Percentiles rank a stretch among this genome's conserved stretches.
These are phyloP conservation scores for Cotesia typhae DNA, from an alignment of 1,140 invertebrate genomes.

Conservation along the genomic window DNA sequence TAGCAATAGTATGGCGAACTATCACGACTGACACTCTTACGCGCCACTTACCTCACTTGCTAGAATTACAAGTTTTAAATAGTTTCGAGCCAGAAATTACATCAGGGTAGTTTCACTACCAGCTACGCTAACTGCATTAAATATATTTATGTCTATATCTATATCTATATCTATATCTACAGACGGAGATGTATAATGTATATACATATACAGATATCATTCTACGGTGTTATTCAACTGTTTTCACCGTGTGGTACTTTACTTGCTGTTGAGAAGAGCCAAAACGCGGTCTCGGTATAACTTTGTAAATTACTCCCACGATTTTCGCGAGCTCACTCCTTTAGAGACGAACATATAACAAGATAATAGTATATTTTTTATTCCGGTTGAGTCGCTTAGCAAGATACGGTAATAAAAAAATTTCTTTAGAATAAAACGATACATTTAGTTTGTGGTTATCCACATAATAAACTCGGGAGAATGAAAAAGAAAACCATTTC, in stretches of 20 bases:
- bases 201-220: background rate
- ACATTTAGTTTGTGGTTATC: background rate
- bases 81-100: conserved; percentile 41
- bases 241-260: conserved; percentile 10
- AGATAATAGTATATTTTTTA: background rate
- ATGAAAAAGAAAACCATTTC: too few species aligned
- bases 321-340: background rate
- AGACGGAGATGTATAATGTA: background rate
- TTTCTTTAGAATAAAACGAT: background rate
- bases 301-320: conserved; percentile 31
- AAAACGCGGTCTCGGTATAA: conserved; percentile 21
- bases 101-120: conserved; percentile 35
- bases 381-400: background rate
- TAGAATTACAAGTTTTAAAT: conserved; percentile 42
- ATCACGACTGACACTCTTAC: conserved; percentile 25
- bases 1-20: conserved; percentile 3
- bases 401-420: background rate
- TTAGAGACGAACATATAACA: background rate
- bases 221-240: conserved; percentile 5
- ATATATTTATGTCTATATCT: background rate
- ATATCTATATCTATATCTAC: background rate
- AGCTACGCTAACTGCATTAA: background rate
- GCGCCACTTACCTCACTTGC: conserved; percentile 29
- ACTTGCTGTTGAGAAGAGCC: conserved; percentile 23
- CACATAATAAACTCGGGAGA: background rate